A percentile compares a stretch with the other conserved stretches of the same genome.
Conservation (phyloP, 2,888 invertebrate genomes). For the Zeuzera pyrina region DNA sequence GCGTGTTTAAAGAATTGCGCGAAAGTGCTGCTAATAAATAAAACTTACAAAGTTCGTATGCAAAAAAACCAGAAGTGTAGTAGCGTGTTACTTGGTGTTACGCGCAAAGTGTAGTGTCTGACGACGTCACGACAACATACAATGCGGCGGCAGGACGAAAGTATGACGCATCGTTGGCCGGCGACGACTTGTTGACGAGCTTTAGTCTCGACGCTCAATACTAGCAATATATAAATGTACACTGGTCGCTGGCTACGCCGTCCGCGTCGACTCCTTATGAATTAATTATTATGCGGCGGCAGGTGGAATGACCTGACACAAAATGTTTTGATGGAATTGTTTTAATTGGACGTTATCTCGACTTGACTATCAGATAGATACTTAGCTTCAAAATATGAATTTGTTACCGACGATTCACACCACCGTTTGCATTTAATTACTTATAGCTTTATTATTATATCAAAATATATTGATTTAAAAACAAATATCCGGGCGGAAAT, state of each 20-base stretch:
- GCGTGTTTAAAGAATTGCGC: slow-evolving; percentile 25
- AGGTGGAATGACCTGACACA: slow-evolving; percentile 73
- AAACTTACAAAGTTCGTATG: no score
- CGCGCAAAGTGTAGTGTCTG: neutral
- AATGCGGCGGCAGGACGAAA: no score
- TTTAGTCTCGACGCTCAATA: neutral
- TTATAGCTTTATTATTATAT: slow-evolving; percentile 20
- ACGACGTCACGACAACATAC: neutral
- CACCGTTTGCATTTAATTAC: slow-evolving; percentile 46
- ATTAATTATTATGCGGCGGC: slow-evolving; percentile 61
- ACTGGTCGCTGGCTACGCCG: slow-evolving; percentile 23
- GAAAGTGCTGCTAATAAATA: slow-evolving; percentile 15
- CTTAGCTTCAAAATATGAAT: slow-evolving; percentile 59
- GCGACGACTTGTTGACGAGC: neutral
- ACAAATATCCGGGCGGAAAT: slow-evolving; percentile 43
- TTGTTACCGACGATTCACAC: slow-evolving; percentile 54
- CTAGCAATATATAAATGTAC: slow-evolving; percentile 9
- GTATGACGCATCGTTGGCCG: no score
- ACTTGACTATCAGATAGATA: slow-evolving; percentile 51
- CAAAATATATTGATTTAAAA: slow-evolving; percentile 45
- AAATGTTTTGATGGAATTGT: slow-evolving; percentile 73
- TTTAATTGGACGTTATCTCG: slow-evolving; percentile 69
- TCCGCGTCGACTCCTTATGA: slow-evolving; percentile 55
- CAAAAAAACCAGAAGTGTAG: no score
- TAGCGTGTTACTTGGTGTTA: no score